These are phyloP conservation scores for Elysia chlorotica DNA, from an alignment of 1,140 invertebrate species.

Conservation along the genomic window DNA sequence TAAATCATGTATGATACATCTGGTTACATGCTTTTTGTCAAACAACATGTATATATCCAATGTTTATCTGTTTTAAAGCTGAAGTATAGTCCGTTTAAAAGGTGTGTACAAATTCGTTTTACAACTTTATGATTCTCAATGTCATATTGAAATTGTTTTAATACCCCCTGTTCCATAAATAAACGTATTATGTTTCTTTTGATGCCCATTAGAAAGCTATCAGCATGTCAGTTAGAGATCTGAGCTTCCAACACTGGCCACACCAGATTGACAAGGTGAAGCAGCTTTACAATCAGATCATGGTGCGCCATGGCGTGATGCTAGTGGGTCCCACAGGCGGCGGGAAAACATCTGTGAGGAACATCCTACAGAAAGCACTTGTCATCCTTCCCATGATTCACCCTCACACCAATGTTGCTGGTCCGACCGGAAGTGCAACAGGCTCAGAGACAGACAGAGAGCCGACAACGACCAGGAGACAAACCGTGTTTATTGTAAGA, in stretches of 20 bases:
- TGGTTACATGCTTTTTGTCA: no score
- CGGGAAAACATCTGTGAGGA: constrained; percentile 56
- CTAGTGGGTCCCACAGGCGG: constrained; percentile 61
- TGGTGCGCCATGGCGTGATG: constrained; percentile 62
- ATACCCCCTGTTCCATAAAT: background rate
- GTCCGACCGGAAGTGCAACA: no score
- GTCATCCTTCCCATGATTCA: constrained; percentile 54
- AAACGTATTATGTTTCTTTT: background rate
- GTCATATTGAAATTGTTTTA: background rate
- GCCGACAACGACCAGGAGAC: constrained; percentile 29
- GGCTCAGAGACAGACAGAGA: background rate
- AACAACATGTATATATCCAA: no score
- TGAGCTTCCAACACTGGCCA: constrained; percentile 53
- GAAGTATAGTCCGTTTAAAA: no score
- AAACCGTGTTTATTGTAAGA: constrained; percentile 22
- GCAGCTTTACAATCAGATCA: constrained; percentile 59
- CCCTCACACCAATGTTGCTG: no score
- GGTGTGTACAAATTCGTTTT: no score
- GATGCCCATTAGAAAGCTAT: constrained; percentile 53
- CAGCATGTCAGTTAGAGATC: constrained; percentile 54
- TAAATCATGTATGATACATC: no score
- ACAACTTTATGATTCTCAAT: background rate
- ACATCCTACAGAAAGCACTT: constrained; percentile 57
- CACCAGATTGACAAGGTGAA: constrained; percentile 60
- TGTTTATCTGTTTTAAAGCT: no score